These are phyloP conservation scores for Conger conger DNA, from an alignment of 2,113 vertebrate genomes.

Conservation along the genomic window DNA sequence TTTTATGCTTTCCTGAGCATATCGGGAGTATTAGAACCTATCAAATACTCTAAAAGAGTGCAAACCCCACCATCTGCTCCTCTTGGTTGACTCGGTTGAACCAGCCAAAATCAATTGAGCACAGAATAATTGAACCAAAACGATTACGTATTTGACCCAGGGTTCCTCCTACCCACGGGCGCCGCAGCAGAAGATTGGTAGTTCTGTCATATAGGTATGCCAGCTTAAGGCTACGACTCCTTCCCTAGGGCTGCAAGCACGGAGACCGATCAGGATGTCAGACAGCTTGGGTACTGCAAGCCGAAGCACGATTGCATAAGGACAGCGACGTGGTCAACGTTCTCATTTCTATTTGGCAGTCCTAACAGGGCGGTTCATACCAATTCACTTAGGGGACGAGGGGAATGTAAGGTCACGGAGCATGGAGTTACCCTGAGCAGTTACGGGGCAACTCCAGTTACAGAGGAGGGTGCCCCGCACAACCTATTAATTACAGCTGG, in stretches of 20 bases:
- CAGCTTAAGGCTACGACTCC: not conserved
- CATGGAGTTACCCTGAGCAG: not conserved
- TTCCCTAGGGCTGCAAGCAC: not conserved
- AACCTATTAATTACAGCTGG: constrained; percentile 16
- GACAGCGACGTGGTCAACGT: not conserved
- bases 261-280: not conserved
- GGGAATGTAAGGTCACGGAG: not conserved
- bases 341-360: constrained; percentile 1
- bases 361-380: not conserved
- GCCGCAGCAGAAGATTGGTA: not conserved
- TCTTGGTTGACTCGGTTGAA: too few species aligned
- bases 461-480: not conserved
- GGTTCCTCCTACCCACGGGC: not conserved
- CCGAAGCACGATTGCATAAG: not conserved
- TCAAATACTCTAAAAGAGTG: too few species aligned
- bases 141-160: too few species aligned
- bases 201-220: not conserved
- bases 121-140: too few species aligned
- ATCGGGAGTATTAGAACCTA: too few species aligned
- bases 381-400: not conserved
- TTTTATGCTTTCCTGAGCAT: too few species aligned
- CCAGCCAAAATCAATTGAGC: too few species aligned
- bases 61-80: too few species aligned
- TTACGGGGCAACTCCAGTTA: constrained; percentile 20
- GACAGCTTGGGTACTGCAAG: not conserved